Percentiles rank a stretch among this genome's conserved stretches.
These are phyloP conservation scores for Sparidentex hasta DNA, from an alignment of 2,797 vertebrate genomes.

Conservation along the genomic window DNA sequence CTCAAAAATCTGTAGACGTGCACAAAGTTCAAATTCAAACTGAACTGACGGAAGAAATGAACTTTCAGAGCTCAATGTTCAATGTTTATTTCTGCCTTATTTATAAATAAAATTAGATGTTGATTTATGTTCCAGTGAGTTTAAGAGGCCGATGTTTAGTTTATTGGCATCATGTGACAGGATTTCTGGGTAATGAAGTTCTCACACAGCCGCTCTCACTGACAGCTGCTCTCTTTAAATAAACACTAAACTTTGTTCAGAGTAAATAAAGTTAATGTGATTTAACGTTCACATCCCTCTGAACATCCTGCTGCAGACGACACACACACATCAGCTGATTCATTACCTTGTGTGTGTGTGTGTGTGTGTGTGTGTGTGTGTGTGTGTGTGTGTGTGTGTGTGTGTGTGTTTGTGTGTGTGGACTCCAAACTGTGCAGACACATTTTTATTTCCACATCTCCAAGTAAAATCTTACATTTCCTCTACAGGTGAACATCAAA, in stretches of 20 bases:
- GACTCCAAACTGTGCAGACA: neutral
- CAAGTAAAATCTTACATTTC: neutral
- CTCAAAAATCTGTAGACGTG: no score
- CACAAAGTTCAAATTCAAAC: no score
- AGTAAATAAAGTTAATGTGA: slow-evolving; percentile 8
- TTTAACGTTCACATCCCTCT: slow-evolving; percentile 13
- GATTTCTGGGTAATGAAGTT: slow-evolving; percentile 28
- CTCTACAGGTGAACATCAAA: slow-evolving; percentile 18
- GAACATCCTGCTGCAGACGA: neutral
- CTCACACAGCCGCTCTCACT: no score
- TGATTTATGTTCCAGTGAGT: neutral
- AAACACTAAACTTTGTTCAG: slow-evolving; percentile 22
- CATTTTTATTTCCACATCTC: slow-evolving; percentile 3
- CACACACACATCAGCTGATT: slow-evolving; percentile 21
- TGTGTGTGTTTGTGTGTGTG: neutral
- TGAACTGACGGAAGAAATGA: no score
- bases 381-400: neutral
- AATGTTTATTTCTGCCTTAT: neutral
- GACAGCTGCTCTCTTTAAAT: slow-evolving; percentile 13
- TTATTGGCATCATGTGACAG: neutral
- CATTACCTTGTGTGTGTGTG: neutral
- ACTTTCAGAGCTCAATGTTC: no score
- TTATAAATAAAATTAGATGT: neutral
- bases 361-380: no score
- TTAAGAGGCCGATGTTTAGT: neutral